Evolutionary conservation across 2,113 vertebrate genomes (phyloP).

Genomic region (Mastomys coucha): DNA sequence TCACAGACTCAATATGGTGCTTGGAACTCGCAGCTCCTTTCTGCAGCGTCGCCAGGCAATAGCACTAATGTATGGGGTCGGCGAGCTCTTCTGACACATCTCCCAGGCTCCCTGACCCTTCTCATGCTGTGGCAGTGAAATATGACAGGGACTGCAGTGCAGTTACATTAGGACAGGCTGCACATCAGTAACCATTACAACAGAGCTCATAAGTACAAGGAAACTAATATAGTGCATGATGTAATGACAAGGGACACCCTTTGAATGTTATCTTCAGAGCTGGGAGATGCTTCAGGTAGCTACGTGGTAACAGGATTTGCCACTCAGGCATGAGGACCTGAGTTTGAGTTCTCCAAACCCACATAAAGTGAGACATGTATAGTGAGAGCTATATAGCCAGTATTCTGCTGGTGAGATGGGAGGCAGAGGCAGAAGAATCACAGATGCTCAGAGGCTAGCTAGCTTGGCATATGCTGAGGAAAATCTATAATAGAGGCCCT

Average conservation of each 20-base stretch:
- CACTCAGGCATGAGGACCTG: neutral
- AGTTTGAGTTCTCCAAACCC: neutral
- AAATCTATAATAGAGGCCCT: neutral
- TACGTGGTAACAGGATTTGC: neutral
- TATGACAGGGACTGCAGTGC: constrained; percentile 79
- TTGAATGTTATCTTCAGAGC: neutral
- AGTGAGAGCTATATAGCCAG: neutral
- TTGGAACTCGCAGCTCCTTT: constrained; percentile 84
- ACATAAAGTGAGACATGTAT: neutral
- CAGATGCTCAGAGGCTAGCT: neutral
- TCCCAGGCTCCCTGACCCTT: constrained; percentile 80
- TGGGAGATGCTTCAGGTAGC: neutral
- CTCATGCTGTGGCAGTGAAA: constrained; percentile 80
- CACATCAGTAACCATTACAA: constrained; percentile 79
- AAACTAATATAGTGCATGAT: constrained; percentile 56
- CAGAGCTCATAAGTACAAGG: constrained; percentile 66
- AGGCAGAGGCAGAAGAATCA: neutral
- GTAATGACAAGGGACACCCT: neutral
- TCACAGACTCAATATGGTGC: constrained; percentile 82
- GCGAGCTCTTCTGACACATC: constrained; percentile 85
- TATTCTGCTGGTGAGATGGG: neutral
- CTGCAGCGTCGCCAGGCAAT: constrained; percentile 41
- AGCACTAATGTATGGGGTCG: constrained; percentile 82
- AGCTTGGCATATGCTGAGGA: no score
- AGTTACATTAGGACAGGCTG: constrained; percentile 83